Base-by-base conservation (phyloP, 2,888 invertebrate species). In the Nymphalis urticae region DNA sequence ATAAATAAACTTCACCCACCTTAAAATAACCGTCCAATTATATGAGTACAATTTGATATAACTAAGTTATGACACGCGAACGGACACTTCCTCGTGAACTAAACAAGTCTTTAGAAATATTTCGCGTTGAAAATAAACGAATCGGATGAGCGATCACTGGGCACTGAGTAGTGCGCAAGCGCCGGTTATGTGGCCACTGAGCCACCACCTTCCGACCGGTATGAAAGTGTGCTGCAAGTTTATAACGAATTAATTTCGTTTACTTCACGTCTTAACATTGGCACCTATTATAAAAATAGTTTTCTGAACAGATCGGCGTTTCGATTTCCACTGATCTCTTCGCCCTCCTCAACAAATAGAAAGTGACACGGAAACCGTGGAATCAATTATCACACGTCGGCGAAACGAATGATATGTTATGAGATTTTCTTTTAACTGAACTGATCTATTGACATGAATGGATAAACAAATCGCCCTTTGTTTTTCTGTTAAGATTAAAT, bases 231-330 rank as follows among this genome's bases (percentile, higher is more conserved):
- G 83, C 82, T 68, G 66, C 68, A 71, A 67, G 60, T 54, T 62
- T 84, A 82, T 82, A 81, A 82, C 85, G 83, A 85, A 86, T 87
- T 88, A 88, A 88, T 87, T 86, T 87, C 87, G 88, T 86, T 88
- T 87, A 86, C 85, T 80, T 80, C 81, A 80, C 80, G 81, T 82
- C 82, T 82, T 84, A 87, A 84, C 84, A 84, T 84, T 85, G 78
- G 82, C 79, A 83, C 79, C 78, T 82, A 82, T 84, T 85, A 85
- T 85, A 82, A 82, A 83, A 82, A 85, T 53, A 68, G 53, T 66
- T 74, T 80, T 79, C 73, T 76, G 75, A 70, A 70, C 56, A 48
- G 48, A 61, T 60, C 66, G 66, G 56, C 17, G 61, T 64, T 27
- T 54, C 54, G 5, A 48, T 61, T 42, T 60, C 54, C 1, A 48